Conservation (phyloP, 2,113 vertebrate species). For the Phycodurus eques region DNA sequence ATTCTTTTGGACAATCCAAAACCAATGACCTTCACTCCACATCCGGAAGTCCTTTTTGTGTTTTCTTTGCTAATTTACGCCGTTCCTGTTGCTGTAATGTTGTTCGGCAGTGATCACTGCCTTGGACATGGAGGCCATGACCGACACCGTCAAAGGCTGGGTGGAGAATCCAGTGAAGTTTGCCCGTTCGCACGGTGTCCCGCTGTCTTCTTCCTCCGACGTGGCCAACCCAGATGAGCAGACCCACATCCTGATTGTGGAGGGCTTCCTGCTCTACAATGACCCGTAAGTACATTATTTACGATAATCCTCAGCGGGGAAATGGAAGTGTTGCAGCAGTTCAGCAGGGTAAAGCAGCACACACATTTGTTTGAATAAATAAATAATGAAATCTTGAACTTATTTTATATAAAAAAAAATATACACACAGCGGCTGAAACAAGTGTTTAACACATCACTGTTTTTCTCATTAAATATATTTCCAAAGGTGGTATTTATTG, state of each 20-base stretch:
- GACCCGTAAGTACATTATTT: conserved; percentile 58
- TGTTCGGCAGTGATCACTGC: conserved; percentile 72
- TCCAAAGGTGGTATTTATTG: too few relatives aligned
- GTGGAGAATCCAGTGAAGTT: conserved; percentile 80
- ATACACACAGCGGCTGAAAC: too few relatives aligned
- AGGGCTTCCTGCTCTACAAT: conserved; percentile 81
- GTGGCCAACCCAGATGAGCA: conserved; percentile 53
- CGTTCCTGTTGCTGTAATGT: conserved; percentile 1
- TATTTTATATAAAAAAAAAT: too few relatives aligned
- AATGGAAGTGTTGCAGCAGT: neutral
- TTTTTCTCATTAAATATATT: too few relatives aligned
- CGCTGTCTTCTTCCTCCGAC: conserved; percentile 38
- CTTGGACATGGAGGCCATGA: conserved; percentile 82
- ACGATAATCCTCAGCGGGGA: neutral
- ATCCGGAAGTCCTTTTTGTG: neutral
- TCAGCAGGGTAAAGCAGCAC: too few relatives aligned
- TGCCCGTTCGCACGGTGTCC: conserved; percentile 75
- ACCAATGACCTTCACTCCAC: conserved; percentile 6
- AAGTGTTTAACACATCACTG: too few relatives aligned
- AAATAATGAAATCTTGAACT: too few relatives aligned
- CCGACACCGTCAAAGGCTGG: conserved; percentile 77
- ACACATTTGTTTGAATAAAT: too few relatives aligned
- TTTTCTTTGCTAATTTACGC: conserved; percentile 1
- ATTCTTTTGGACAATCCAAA: conserved; percentile 8
- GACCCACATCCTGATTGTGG: conserved; percentile 77